Base-by-base conservation (phyloP, 2,797 vertebrate species). In the Gymnoscopelus microlampas region DNA sequence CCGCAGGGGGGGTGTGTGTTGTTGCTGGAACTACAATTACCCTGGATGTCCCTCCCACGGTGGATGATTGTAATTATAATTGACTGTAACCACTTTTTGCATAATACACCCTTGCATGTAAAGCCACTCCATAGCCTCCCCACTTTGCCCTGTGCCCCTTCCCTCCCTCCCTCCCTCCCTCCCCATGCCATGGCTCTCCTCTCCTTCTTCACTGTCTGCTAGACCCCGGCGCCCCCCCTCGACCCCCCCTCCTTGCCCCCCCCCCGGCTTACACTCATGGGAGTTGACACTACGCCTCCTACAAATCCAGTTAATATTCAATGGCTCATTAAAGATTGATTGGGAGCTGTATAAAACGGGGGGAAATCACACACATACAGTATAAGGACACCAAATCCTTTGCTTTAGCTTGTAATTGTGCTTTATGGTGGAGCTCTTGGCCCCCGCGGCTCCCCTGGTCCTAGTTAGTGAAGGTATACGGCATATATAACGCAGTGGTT, bases 231-330 rank as follows among this genome's bases (percentile, higher is more conserved):
- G 39, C 9, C 8, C 8, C 39, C 39, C 6, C 6, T 35, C 4
- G 4, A 35, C 32, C 32, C 32, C 2, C 32, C 32, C 32, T 4
- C 32, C 2, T 4, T 29, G 2, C 3, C 26, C 26, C 26, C 26
- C 87, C 91, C 85, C 76, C 68, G 72, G 76, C 74, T 91, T 85
- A 88, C 84, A 84, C 91, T 93, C 92, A 88, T 83, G 89, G 87
- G 91, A 93, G 80, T 90, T 86, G 88, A 92, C 88, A 89, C 87
- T 90, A 44, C 82, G 66, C 77, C 88, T 91, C 76, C 80, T 76
- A 73, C 88, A 91, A 93, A 93, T 92, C 89, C 89, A 87, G 90
- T 94, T 95, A 93, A 94, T 94, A 94, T 94, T 94, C 92, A 94
- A 77, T 89, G 91, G 78, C 83, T 94, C 91, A 94, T 95, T 94